Percentiles rank a stretch among this genome's conserved stretches.
phyloP scores from a whole-genome alignment of 2,113 vertebrate species.

The Turnix velox region DNA sequence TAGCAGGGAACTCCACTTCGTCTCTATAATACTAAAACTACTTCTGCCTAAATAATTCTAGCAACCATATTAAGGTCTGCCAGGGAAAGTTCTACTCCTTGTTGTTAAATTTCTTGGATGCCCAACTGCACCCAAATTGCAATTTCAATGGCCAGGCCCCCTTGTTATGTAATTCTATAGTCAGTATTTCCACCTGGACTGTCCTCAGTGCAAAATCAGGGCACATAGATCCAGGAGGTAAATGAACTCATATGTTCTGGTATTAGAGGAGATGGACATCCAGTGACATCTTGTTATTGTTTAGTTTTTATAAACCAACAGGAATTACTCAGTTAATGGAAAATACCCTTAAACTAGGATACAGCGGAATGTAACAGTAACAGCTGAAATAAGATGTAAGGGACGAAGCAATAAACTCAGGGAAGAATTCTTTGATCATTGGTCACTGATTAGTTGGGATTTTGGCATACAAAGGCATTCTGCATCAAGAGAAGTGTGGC shows the following conservation, averaged over 20 bases:
- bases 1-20: neutral
- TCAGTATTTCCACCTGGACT: neutral
- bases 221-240: neutral
- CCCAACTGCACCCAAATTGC: neutral
- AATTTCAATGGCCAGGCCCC: neutral
- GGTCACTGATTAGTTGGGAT: neutral
- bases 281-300: neutral
- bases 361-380: neutral
- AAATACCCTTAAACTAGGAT: neutral
- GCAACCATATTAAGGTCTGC: neutral
- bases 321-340: neutral
- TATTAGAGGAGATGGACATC: neutral
- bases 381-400: neutral
- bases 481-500: no score
- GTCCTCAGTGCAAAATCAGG: neutral
- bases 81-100: neutral
- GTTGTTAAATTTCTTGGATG: neutral
- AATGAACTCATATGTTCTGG: neutral
- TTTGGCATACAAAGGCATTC: neutral
- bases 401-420: neutral
- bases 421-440: neutral
- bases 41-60: neutral
- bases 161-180: neutral
- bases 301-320: neutral
- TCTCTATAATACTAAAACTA: neutral